A percentile compares a stretch with the other conserved stretches of the same genome.
Conservation (phyloP, 1,140 invertebrate species). For the Drosophila murphyi region DNA sequence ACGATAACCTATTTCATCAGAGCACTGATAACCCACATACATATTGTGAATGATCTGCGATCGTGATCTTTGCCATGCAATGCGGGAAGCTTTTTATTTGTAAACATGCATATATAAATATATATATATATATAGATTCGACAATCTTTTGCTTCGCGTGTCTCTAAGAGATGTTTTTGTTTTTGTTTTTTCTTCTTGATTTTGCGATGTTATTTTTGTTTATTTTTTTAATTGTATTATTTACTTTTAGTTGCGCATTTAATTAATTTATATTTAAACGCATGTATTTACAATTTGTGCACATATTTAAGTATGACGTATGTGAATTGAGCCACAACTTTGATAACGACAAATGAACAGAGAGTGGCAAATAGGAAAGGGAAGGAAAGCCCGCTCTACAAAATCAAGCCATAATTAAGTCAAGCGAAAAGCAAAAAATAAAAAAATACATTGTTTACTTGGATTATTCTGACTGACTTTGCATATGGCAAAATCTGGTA, state of each 20-base stretch:
- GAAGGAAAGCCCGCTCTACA: slow-evolving; percentile 13
- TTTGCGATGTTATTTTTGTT: slow-evolving; percentile 15
- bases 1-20: slow-evolving; percentile 68
- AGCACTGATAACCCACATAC: slow-evolving; percentile 54
- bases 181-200: neutral
- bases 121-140: slow-evolving; percentile 36
- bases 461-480: slow-evolving; percentile 8
- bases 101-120: neutral
- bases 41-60: slow-evolving; percentile 50
- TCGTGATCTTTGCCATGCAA: slow-evolving; percentile 69
- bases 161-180: slow-evolving; percentile 24
- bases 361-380: neutral
- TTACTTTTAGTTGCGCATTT: slow-evolving; percentile 45
- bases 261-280: slow-evolving; percentile 47
- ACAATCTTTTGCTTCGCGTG: slow-evolving; percentile 56
- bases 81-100: slow-evolving; percentile 68
- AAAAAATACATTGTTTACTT: neutral
- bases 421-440: neutral
- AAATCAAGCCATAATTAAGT: slow-evolving; percentile 5
- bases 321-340: neutral
- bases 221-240: slow-evolving; percentile 16
- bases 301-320: slow-evolving; percentile 32
- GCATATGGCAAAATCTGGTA: neutral
- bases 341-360: slow-evolving; percentile 9
- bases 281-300: neutral